Evolutionary conservation across 2,888 invertebrate genomes (phyloP), one percentile per base, ranked within the genome.

Genomic region (Eugnorisma glareosa): DNA sequence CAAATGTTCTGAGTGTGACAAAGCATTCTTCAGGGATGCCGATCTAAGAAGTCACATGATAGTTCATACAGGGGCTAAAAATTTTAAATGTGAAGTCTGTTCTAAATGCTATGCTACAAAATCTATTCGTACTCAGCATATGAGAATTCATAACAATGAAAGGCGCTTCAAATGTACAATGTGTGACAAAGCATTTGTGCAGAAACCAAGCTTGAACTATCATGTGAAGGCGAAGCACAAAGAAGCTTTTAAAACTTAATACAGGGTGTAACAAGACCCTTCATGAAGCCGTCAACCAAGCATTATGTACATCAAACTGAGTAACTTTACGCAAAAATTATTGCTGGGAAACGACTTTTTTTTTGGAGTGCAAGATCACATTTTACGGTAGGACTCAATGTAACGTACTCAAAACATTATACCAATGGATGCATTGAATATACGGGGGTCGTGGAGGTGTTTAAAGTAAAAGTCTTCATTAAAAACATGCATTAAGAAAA

Each of bases 31-130:
- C 40, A 80, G 67, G 5, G 90, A 91, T 35, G 88, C 88, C 24
- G 92, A 92, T 51, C 85, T 95, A 57, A 92, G 91, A 37, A 90
- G 91, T 2, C 96, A 96, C 81, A 90, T 93, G 89, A 87, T 95
- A 18, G 94, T 92, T 28, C 97, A 97, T 83, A 94, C 95, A 0
- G 94, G 93, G 0, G 90, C 90, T 1, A 95, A 94, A 81, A 93
- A 95, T 11, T 96, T 93, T 59, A 90, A 94, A 37, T 95, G 95
- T 73, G 90, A 92, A 35, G 76, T 93, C 2, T 95, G 95, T 66
- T 86, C 85, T 1, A 94, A 94, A 71, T 84, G 77, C 0, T 95
- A 92, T 69, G 92, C 90, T 0, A 88, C 92, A n/a, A 89, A 90
- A 72, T 92, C 91, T 35, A 91, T 93, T 1, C 83, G 95, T 35